These are phyloP conservation scores for Microvelia longipes DNA, from an alignment of 1,140 invertebrate species.

Conservation along the genomic window DNA sequence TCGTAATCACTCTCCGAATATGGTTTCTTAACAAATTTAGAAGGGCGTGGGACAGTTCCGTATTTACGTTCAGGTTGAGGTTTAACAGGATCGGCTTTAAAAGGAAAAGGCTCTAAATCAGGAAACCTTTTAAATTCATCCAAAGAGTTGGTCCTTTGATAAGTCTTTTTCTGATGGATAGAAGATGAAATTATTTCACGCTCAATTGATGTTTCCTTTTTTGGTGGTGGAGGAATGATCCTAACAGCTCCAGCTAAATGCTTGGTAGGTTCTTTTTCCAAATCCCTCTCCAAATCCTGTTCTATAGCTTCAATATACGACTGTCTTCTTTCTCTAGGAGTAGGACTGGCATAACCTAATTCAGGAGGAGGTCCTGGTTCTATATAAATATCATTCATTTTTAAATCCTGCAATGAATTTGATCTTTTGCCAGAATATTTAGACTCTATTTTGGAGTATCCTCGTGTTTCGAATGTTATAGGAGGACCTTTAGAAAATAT, in stretches of 20 bases:
- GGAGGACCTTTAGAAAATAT: slow-evolving; percentile 15
- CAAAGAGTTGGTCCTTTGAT: slow-evolving; percentile 14
- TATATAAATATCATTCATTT: slow-evolving; percentile 32
- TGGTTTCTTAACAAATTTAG: slow-evolving; percentile 43
- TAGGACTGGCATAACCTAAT: slow-evolving; percentile 40
- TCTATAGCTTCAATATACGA: slow-evolving; percentile 42
- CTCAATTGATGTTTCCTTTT: slow-evolving; percentile 23
- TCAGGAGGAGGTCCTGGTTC: slow-evolving; percentile 47
- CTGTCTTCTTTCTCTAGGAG: slow-evolving; percentile 29
- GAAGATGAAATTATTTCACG: slow-evolving; percentile 10
- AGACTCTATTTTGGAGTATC: slow-evolving; percentile 15
- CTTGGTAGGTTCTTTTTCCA: slow-evolving; percentile 36
- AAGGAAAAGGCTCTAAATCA: slow-evolving; percentile 37
- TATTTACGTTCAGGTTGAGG: slow-evolving; percentile 25
- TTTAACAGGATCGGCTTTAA: slow-evolving; percentile 29
- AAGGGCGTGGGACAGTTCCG: slow-evolving; percentile 37
- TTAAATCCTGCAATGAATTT: slow-evolving; percentile 29
- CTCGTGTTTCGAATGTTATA: slow-evolving; percentile 12
- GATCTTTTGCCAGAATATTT: slow-evolving; percentile 26
- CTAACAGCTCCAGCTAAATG: slow-evolving; percentile 36
- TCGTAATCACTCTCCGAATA: slow-evolving; percentile 53
- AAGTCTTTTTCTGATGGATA: not conserved
- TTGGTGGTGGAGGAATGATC: slow-evolving; percentile 31
- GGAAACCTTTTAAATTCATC: slow-evolving; percentile 30
- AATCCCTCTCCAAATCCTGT: slow-evolving; percentile 37